These are phyloP conservation scores for Pyrrhopygopsis socrates DNA, from an alignment of 2,888 invertebrate genomes.

Conservation along the genomic window DNA sequence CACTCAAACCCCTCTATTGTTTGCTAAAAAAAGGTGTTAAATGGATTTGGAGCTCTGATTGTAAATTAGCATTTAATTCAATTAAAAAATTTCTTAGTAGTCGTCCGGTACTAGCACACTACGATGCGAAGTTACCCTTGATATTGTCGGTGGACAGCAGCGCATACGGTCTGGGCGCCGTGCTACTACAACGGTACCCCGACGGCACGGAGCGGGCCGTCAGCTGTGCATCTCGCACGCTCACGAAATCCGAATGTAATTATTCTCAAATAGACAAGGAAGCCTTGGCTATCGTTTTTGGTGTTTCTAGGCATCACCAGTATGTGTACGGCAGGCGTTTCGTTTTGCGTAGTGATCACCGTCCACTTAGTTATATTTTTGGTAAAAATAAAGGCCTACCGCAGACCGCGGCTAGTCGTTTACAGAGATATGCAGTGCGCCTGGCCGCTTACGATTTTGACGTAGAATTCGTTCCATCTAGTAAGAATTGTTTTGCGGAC, in stretches of 20 bases:
- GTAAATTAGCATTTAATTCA: not conserved
- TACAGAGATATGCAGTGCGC: slow-evolving; percentile 81
- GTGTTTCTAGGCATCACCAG: slow-evolving; percentile 78
- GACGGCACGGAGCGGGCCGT: slow-evolving; percentile 80
- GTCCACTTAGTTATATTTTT: slow-evolving; percentile 89
- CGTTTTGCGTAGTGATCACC: slow-evolving; percentile 89
- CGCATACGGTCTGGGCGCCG: slow-evolving; percentile 78
- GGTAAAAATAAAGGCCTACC: slow-evolving; percentile 67
- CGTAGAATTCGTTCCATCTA: slow-evolving; percentile 68
- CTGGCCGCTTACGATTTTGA: slow-evolving; percentile 87
- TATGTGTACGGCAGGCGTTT: slow-evolving; percentile 82
- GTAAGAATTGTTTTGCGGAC: too few species aligned
- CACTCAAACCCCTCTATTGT: slow-evolving; percentile 10
- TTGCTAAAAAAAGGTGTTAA: not conserved
- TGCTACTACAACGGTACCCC: slow-evolving; percentile 76
- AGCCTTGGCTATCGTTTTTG: slow-evolving; percentile 81
- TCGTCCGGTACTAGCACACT: slow-evolving; percentile 42
- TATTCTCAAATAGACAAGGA: slow-evolving; percentile 84
- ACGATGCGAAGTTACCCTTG: slow-evolving; percentile 42
- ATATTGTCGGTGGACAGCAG: slow-evolving; percentile 50
- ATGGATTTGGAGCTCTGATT: slow-evolving; percentile 41
- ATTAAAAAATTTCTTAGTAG: not conserved
- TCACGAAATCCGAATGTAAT: slow-evolving; percentile 76
- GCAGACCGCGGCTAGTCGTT: slow-evolving; percentile 84
- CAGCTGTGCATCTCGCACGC: slow-evolving; percentile 79